Evolutionary conservation across 2,888 invertebrate species (phyloP).

Genomic region (Cosmia trapezina): DNA sequence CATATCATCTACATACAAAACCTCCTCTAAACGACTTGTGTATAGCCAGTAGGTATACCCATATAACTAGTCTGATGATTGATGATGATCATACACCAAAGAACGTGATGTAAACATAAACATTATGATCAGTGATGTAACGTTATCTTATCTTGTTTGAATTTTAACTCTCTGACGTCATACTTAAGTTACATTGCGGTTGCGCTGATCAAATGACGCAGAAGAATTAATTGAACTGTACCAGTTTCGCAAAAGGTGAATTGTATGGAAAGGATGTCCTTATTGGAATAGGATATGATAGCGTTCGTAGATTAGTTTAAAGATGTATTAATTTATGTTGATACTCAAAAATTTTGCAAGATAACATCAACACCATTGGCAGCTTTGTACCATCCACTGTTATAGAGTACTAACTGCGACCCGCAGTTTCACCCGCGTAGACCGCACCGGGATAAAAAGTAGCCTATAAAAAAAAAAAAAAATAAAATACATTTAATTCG

Average conservation of each 20-base stretch:
- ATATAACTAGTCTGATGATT: neutral
- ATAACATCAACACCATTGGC: no score
- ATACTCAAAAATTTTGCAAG: neutral
- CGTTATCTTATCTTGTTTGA: slow-evolving; percentile 35
- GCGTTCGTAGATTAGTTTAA: neutral
- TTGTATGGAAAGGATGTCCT: neutral
- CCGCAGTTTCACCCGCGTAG: no score
- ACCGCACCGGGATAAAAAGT: no score
- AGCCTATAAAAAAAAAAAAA: no score
- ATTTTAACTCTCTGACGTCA: slow-evolving; percentile 41
- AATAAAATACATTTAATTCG: no score
- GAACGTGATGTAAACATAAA: slow-evolving; percentile 28
- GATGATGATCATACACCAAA: neutral
- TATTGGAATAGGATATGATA: neutral
- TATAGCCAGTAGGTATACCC: neutral
- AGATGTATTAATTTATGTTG: neutral
- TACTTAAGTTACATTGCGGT: slow-evolving; percentile 5
- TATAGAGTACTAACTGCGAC: no score
- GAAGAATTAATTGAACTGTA: slow-evolving; percentile 6
- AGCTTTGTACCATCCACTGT: neutral
- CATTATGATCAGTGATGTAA: slow-evolving; percentile 31
- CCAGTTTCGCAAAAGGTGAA: neutral
- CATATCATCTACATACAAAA: neutral
- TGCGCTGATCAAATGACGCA: slow-evolving; percentile 33
- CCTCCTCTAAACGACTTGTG: neutral